phyloP scores from a whole-genome alignment of 2,113 vertebrate species.

The Chloebia gouldiae region DNA sequence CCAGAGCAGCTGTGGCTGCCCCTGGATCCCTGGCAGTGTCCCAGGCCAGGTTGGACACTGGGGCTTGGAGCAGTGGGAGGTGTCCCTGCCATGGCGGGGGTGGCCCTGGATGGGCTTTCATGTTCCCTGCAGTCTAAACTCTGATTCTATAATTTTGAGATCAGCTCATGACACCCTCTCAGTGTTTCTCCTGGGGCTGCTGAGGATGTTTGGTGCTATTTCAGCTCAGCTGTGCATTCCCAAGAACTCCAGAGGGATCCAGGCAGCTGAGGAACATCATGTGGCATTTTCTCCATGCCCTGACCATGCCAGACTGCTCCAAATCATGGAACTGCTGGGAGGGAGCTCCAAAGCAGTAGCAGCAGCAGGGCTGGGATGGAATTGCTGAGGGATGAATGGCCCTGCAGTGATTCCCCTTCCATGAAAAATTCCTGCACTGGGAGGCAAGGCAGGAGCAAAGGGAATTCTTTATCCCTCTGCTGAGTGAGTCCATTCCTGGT shows the following conservation, averaged over 20 bases:
- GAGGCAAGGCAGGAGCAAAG: neutral
- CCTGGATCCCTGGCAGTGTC: neutral
- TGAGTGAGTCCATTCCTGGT: fast-evolving
- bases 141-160: neutral
- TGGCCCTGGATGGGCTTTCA: fast-evolving
- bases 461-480: neutral
- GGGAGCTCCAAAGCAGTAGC: neutral
- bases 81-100: neutral
- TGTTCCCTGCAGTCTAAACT: neutral
- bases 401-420: neutral
- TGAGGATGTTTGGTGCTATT: neutral
- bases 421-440: neutral
- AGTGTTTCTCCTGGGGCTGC: neutral
- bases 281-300: neutral
- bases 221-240: neutral
- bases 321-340: neutral
- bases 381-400: neutral
- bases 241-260: neutral
- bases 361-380: neutral
- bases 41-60: neutral
- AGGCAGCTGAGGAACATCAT: neutral
- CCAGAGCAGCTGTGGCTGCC: neutral
- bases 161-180: neutral
- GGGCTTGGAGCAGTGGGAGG: neutral
- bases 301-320: neutral